Base-by-base conservation (phyloP, 2,888 invertebrate species). In the Biston stratarius region DNA sequence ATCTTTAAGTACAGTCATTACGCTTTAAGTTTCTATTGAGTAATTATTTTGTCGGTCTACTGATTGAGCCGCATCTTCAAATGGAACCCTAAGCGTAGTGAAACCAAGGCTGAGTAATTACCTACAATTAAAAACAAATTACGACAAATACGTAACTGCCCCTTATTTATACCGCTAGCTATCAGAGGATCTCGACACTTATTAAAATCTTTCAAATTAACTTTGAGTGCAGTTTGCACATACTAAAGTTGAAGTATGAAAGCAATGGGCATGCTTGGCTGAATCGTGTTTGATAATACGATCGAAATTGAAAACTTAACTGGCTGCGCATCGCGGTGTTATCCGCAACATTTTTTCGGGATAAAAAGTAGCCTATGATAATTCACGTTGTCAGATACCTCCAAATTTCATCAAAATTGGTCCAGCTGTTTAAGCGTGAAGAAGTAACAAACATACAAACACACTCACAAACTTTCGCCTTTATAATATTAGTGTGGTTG, bases 51-150 rank as follows among this genome's bases (percentile, higher is more conserved):
- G 42, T 12, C 40, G 9, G 8, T 12, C 40, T 12, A 5, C 9
- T 56, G 62, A 62, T 55, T 49, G 49, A 52, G 45, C 45, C 48
- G 56, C 59, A 57, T 67, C 56, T 63, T 49, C 36, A 6, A 42
- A 72, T 61, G 67, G 82, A 78, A 77, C 81, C 77, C 77, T 77
- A 79, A 82, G 72, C 67, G 73, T 73, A 80, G 85, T 79, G 81
- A 84, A 84, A 85, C 79, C 83, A 82, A 82, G 82, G 81, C 74
- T 78, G 63, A 69, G 72, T 79, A 81, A 83, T 83, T 83, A 78
- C 65, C 64, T 75, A 74, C 77, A 85, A 85, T 85, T 85, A 84
- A 79, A 80, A 81, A 75, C 77, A 76, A 78, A 83, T 85, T 83
- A 83, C 76, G 76, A 78, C 76, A 77, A 78, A 79, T 77, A 71